Evolutionary conservation across 2,113 vertebrate genomes (phyloP).

Genomic region (Bubo bubo): DNA sequence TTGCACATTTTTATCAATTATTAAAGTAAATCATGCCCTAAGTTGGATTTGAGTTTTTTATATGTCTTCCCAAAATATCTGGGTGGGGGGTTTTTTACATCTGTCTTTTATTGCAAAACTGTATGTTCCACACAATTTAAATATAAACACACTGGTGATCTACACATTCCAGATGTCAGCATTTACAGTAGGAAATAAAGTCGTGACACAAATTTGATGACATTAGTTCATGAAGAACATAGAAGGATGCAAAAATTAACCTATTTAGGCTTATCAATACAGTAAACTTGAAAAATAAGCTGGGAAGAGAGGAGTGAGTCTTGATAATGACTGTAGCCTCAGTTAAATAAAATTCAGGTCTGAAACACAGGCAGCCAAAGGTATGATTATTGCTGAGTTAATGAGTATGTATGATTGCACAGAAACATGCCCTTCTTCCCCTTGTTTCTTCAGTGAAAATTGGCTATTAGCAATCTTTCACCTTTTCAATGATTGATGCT

Average conservation of each 20-base stretch:
- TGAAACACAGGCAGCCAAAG: neutral
- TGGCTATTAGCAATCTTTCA: neutral
- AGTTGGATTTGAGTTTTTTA: neutral
- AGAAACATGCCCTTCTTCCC: neutral
- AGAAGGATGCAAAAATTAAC: neutral
- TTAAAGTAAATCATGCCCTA: neutral
- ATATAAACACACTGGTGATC: neutral
- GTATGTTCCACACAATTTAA: neutral
- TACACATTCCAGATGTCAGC: neutral
- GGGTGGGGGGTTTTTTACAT: rapidly evolving
- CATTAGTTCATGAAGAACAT: neutral
- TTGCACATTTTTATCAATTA: neutral
- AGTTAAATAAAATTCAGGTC: neutral
- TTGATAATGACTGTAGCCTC: neutral
- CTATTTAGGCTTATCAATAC: neutral
- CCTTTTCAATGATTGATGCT: neutral
- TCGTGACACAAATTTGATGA: neutral
- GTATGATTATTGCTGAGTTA: neutral
- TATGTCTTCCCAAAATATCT: neutral
- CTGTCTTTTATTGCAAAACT: neutral
- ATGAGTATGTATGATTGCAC: neutral
- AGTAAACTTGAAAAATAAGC: neutral
- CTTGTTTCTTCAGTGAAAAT: neutral
- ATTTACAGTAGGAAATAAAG: neutral
- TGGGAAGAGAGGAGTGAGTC: neutral